Conservation (phyloP, 23 tunicate genomes). For the Halocynthia roretzi region DNA sequence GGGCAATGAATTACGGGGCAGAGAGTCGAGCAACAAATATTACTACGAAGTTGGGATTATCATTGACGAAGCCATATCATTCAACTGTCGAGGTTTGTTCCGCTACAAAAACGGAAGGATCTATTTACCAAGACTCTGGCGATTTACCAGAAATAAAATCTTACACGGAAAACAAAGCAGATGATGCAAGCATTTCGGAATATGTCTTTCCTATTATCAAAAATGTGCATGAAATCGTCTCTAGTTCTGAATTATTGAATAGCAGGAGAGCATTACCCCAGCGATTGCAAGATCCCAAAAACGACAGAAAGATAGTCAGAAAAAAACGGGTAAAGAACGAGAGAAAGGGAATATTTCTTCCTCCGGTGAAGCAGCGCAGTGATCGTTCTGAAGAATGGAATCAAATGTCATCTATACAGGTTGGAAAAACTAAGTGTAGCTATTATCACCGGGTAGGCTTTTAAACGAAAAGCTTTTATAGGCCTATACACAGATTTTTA, state of each 20-base stretch:
- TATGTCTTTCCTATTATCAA: not conserved
- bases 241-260: not conserved
- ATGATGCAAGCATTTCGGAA: not conserved
- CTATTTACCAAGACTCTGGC: no score
- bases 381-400: not conserved
- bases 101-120: no score
- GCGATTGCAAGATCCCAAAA: not conserved
- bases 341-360: not conserved
- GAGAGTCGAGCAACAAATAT: no score
- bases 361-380: not conserved
- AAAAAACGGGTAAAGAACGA: not conserved
- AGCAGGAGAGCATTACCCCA: not conserved
- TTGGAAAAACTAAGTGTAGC: not conserved
- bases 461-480: no score
- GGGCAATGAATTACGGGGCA: no score
- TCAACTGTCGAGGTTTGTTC: no score
- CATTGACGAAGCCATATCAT: no score
- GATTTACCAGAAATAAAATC: not conserved
- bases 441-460: no score
- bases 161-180: not conserved
- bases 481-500: no score
- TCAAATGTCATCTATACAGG: slow-evolving; percentile 3
- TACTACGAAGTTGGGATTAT: no score
- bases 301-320: not conserved
- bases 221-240: not conserved